Percentiles rank a stretch among this genome's conserved stretches.
Evolutionary conservation across 1,140 invertebrate species (phyloP).

Genomic region (Brachionus manjavacas): DNA sequence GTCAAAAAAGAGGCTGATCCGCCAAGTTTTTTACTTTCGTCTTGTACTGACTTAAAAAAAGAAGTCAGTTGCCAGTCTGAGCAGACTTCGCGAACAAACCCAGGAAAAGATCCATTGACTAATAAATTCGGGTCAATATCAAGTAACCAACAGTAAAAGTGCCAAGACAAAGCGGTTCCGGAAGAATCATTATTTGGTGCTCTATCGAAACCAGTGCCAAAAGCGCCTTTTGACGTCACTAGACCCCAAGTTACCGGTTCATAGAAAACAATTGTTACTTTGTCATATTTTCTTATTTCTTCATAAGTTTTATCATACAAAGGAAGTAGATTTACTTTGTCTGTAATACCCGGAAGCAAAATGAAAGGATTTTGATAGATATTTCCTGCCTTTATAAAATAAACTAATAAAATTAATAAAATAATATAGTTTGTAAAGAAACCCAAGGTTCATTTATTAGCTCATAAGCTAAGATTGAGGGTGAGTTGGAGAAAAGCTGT

Average conservation of each 20-base stretch:
- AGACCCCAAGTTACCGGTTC: slow-evolving; percentile 42
- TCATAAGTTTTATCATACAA: slow-evolving; percentile 32
- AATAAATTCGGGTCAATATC: slow-evolving; percentile 12
- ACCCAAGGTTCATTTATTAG: slow-evolving; percentile 49
- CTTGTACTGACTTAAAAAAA: slow-evolving; percentile 43
- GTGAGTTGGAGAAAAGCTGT: slow-evolving; percentile 41
- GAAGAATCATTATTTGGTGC: slow-evolving; percentile 9
- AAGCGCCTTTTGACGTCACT: neutral
- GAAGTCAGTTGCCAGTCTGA: neutral
- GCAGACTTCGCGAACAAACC: neutral
- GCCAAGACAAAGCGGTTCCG: slow-evolving; percentile 37
- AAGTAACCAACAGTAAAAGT: slow-evolving; percentile 43
- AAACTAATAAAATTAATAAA: neutral
- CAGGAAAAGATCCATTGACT: slow-evolving; percentile 27
- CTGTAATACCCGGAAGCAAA: slow-evolving; percentile 36
- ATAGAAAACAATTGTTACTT: slow-evolving; percentile 42
- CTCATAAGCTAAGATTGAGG: slow-evolving; percentile 47
- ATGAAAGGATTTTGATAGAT: slow-evolving; percentile 27
- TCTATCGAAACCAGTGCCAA: slow-evolving; percentile 41
- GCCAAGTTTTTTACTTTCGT: slow-evolving; percentile 43
- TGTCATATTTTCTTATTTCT: slow-evolving; percentile 33
- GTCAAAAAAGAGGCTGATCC: slow-evolving; percentile 46
- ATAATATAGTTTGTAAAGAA: neutral
- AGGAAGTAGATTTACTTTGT: slow-evolving; percentile 26
- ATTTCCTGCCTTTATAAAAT: slow-evolving; percentile 28